These are phyloP conservation scores for Henicopernis longicauda DNA, from an alignment of 2,113 vertebrate species.

Conservation along the genomic window DNA sequence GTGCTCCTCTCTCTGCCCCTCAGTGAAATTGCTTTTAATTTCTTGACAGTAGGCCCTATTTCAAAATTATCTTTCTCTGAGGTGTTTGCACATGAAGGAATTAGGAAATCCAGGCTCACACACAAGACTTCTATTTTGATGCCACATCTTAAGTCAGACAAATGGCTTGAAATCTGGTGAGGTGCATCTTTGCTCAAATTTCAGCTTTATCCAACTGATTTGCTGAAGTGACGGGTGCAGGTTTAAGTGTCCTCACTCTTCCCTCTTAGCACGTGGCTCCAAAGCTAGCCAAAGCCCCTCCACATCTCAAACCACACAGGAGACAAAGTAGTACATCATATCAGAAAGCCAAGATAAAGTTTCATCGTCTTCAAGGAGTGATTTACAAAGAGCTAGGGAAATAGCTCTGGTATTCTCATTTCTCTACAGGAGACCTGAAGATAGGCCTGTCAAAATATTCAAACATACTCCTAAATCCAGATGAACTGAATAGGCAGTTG, in stretches of 20 bases:
- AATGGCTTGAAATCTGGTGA: neutral
- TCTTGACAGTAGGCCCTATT: neutral
- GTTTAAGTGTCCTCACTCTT: neutral
- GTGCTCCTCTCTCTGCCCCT: neutral
- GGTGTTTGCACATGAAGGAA: neutral
- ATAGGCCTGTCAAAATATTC: neutral
- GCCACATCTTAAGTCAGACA: neutral
- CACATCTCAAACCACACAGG: neutral
- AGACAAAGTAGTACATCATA: neutral
- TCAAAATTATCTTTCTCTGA: neutral
- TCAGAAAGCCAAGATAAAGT: neutral
- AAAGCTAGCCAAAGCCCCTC: neutral
- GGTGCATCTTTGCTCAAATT: neutral
- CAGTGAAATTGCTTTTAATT: neutral
- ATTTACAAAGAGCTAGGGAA: neutral
- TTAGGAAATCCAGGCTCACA: neutral
- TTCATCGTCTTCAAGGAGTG: neutral
- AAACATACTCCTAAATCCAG: neutral
- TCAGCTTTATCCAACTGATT: neutral
- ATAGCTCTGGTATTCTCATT: neutral
- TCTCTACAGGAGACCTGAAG: neutral
- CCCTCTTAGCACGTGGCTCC: neutral
- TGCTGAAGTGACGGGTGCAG: neutral
- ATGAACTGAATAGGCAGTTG: neutral
- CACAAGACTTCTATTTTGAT: neutral